These are phyloP conservation scores for Hydrolagus affinis DNA, from an alignment of 2,113 vertebrate species.

Conservation along the genomic window DNA sequence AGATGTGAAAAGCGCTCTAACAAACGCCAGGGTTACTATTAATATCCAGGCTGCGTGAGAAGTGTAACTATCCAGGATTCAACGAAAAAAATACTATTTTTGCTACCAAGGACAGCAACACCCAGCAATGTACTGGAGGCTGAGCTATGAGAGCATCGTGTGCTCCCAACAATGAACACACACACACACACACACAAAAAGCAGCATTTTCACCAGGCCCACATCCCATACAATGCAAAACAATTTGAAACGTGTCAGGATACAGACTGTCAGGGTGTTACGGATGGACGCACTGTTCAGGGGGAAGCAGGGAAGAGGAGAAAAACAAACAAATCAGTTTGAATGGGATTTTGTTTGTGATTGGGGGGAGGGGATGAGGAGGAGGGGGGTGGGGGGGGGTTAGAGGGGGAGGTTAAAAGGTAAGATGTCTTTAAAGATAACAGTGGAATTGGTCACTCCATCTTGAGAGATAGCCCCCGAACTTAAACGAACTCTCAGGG, in stretches of 20 bases:
- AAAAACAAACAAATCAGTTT: slow-evolving; percentile 24
- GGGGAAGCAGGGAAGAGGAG: neutral
- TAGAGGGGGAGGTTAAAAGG: slow-evolving; percentile 21
- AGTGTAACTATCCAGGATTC: neutral
- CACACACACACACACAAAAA: too few relatives aligned
- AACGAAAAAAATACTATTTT: neutral
- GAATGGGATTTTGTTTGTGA: neutral
- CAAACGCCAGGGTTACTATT: too few relatives aligned
- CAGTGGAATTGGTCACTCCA: slow-evolving; percentile 19
- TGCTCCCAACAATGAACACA: neutral
- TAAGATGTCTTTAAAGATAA: slow-evolving; percentile 27
- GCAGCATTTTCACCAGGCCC: neutral
- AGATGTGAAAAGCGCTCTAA: neutral
- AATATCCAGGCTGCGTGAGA: neutral
- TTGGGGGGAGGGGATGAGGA: neutral
- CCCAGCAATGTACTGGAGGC: neutral
- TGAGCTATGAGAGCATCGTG: neutral
- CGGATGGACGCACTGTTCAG: neutral
- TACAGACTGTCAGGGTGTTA: neutral
- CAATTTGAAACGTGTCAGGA: neutral
- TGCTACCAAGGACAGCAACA: slow-evolving; percentile 33
- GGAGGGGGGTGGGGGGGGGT: neutral
- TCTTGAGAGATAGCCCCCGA: neutral
- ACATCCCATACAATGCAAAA: neutral
- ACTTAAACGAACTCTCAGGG: neutral